Evolutionary conservation across 1,140 invertebrate genomes (phyloP), one percentile per base, ranked within the genome.

Genomic region (Platyura marginata): DNA sequence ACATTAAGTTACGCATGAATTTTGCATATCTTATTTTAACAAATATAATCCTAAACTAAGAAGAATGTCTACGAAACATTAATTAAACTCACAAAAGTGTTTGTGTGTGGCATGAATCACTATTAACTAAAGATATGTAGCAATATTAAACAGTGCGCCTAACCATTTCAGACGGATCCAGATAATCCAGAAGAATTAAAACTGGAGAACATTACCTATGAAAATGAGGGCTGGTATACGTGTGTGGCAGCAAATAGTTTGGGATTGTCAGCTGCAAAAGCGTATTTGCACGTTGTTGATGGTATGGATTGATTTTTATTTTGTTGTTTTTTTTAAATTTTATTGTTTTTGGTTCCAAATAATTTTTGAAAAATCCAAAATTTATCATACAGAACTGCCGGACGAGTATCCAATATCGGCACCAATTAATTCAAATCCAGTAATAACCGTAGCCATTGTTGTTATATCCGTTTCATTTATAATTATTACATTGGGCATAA

Each of bases 191-290:
- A 91, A 60, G 59, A 79, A 11, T 60, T 93, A 8, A 69, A 72
- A 6, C 54, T 96, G 16, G 66, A 69, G 37, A 94, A 95, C 56
- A 80, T 94, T 0, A 91, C 85, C 0, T 69, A 80, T 44, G 75
- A 79, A 25, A 80, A 93, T 51, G 83, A 88, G 57, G 91, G 89
- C 1, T 93, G 84, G 84, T 96, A 96, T 55, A 83, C 84, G 0
- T 97, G 92, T 55, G 68, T 92, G 4, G 89, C 84, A 1, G 70
- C 77, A 3, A 95, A 90, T 57, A 72, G 70, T 32, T 65, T 93
- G 11, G 92, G 92, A 0, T 68, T 69, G 21, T 75, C 77, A 1
- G 74, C 76, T 37, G 73, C 75, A 22, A 86, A 77, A 53, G 86
- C 86, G 11, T 94, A 88, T 60, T 65, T 97, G 2, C 71, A 69